A percentile compares a stretch with the other conserved stretches of the same genome.
Evolutionary conservation across 2,797 vertebrate species (phyloP).

Genomic region (Peromyscus attwateri): DNA sequence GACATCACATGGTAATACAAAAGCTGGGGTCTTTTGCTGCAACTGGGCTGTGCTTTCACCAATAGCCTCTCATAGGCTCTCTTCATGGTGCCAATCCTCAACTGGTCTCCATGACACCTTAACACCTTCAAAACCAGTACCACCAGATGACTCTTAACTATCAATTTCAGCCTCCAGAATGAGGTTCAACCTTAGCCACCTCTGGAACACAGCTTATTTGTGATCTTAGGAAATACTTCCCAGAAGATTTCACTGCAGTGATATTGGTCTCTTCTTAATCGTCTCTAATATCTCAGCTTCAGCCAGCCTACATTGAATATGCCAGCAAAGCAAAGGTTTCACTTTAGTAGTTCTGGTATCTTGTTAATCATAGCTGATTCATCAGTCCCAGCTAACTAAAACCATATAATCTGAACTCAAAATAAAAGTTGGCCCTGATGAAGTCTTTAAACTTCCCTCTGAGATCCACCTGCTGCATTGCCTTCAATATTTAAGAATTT

Average conservation of each 20-base stretch:
- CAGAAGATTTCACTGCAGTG: neutral
- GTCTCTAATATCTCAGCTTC: neutral
- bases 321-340: neutral
- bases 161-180: neutral
- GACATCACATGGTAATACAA: no score
- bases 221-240: neutral
- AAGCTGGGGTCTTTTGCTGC: no score
- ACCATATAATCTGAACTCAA: neutral
- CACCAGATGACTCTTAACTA: neutral
- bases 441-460: neutral
- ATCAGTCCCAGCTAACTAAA: no score
- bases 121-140: neutral
- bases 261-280: neutral
- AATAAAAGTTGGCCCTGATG: neutral
- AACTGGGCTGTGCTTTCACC: neutral
- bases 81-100: neutral
- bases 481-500: no score
- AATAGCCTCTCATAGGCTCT: neutral
- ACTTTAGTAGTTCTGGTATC: neutral
- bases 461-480: neutral
- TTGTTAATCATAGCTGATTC: no score
- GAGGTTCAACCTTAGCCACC: neutral
- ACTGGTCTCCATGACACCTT: neutral
- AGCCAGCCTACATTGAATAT: neutral
- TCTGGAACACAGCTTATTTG: neutral